phyloP scores from a whole-genome alignment of 1,140 invertebrate genomes.

The Drosophila nannoptera region DNA sequence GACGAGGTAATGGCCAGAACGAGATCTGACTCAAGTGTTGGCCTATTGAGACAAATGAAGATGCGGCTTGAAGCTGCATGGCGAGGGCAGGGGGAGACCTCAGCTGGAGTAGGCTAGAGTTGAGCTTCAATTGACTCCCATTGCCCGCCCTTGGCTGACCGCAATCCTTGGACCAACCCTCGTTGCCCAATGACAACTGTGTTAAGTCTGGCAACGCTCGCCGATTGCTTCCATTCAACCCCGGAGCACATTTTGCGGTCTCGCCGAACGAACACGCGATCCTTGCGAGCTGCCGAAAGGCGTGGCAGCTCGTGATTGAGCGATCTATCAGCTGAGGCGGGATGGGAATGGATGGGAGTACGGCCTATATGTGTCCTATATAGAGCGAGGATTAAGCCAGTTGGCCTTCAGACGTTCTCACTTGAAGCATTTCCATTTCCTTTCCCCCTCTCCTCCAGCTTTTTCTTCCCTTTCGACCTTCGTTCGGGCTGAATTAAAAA shows the following conservation, averaged over 20 bases:
- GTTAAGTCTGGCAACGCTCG: slow-evolving; percentile 9
- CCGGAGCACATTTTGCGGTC: slow-evolving; percentile 13
- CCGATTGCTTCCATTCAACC: slow-evolving; percentile 23
- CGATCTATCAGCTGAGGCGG: neutral
- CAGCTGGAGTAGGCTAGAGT: neutral
- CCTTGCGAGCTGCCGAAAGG: slow-evolving; percentile 7
- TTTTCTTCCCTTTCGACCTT: neutral
- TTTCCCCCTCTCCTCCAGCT: neutral
- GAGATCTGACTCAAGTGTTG: slow-evolving; percentile 7
- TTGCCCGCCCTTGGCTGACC: neutral
- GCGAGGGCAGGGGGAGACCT: neutral
- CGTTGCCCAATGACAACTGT: neutral
- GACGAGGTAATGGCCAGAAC: slow-evolving; percentile 25
- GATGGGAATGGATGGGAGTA: too few relatives aligned
- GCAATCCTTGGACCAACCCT: neutral
- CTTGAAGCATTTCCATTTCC: too few relatives aligned
- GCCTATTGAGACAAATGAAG: neutral
- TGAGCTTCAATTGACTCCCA: neutral
- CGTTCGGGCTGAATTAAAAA: slow-evolving; percentile 3
- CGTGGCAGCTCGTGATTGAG: slow-evolving; percentile 1
- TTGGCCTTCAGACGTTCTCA: too few relatives aligned
- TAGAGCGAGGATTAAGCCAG: too few relatives aligned
- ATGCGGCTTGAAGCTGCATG: neutral
- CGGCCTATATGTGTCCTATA: too few relatives aligned
- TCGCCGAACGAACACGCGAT: slow-evolving; percentile 19